phyloP scores from a whole-genome alignment of 2,888 invertebrate genomes.

The Mesochorus sp. region DNA sequence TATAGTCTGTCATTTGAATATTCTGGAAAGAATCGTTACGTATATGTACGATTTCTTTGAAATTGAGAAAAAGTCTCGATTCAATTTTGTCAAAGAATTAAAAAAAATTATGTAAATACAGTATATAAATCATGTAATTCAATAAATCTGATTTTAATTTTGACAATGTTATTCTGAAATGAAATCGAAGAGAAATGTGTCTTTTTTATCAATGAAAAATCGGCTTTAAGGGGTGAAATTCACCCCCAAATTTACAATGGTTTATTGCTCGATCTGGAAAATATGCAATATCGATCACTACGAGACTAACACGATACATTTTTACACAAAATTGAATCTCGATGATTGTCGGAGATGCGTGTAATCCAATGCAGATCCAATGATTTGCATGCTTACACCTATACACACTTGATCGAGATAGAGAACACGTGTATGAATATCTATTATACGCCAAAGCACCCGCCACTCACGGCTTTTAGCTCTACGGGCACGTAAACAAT shows the following conservation, averaged over 20 bases:
- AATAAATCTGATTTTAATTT: too few species aligned
- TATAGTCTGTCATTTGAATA: too few species aligned
- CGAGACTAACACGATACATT: not conserved
- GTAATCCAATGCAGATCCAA: slow-evolving; percentile 2
- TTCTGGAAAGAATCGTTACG: too few species aligned
- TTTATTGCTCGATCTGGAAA: too few species aligned
- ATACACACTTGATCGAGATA: slow-evolving; percentile 1
- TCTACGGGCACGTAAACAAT: slow-evolving; percentile 27
- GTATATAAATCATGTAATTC: too few species aligned
- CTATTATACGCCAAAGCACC: slow-evolving; percentile 23
- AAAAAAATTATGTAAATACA: too few species aligned
- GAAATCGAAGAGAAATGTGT: too few species aligned
- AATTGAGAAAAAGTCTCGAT: not conserved
- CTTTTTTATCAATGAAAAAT: too few species aligned
- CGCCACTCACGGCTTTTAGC: slow-evolving; percentile 1
- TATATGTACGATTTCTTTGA: not conserved
- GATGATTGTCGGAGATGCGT: not conserved
- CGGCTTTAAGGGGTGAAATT: too few species aligned
- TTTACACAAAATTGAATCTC: slow-evolving; percentile 10
- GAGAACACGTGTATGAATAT: slow-evolving; percentile 27
- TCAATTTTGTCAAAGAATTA: not conserved
- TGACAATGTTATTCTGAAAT: too few species aligned
- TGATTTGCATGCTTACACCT: slow-evolving; percentile 35
- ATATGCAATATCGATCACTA: too few species aligned
- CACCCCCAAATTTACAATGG: too few species aligned